Percentiles rank a stretch among this genome's conserved stretches.
Conservation (phyloP, 2,888 invertebrate species). For the Tiliacea aurago region DNA sequence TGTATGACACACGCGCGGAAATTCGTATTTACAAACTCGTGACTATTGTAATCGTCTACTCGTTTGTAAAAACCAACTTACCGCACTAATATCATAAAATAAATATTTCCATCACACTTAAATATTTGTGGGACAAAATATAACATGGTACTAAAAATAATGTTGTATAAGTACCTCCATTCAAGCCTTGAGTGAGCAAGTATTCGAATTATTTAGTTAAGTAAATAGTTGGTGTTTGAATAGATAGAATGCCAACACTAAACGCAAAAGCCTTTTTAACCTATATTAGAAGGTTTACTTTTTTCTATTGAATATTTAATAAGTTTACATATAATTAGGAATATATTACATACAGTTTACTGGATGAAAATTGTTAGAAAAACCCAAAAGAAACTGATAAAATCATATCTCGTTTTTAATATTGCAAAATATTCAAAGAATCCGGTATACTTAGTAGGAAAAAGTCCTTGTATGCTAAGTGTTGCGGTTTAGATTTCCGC, state of each 20-base stretch:
- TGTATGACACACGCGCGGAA: no score
- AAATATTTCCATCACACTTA: no score
- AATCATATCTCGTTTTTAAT: background rate
- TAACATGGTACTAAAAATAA: no score
- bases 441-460: background rate
- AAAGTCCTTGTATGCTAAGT: background rate
- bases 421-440: conserved; percentile 12
- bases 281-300: conserved; percentile 24
- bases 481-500: conserved; percentile 23
- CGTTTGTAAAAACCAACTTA: no score
- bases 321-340: background rate
- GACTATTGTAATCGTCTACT: no score
- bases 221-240: conserved; percentile 26
- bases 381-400: background rate
- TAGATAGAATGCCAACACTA: conserved; percentile 29
- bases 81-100: no score
- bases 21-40: no score
- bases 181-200: conserved; percentile 6
- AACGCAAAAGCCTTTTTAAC: conserved; percentile 32
- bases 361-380: background rate
- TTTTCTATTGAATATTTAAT: conserved; percentile 6
- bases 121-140: no score
- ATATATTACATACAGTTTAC: background rate
- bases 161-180: background rate
- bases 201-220: conserved; percentile 40